These are phyloP conservation scores for Aphis gossypii DNA, from an alignment of 1,140 invertebrate species.

Conservation along the genomic window DNA sequence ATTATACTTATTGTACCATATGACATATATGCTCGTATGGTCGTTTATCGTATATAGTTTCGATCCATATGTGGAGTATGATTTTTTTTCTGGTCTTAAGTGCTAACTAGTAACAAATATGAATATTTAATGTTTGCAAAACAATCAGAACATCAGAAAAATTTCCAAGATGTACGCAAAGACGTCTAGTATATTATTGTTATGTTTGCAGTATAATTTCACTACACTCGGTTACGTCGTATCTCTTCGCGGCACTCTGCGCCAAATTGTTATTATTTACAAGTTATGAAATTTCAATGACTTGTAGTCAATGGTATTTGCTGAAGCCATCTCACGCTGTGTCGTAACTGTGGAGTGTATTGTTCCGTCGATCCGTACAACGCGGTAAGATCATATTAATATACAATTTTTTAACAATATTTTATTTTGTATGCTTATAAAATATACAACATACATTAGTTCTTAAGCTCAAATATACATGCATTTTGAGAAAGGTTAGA, in stretches of 20 bases:
- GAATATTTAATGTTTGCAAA: not conserved
- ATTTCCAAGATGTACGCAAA: not conserved
- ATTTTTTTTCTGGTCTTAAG: not conserved
- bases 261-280: not conserved
- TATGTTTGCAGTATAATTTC: not conserved
- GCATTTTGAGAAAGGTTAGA: not conserved
- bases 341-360: not conserved
- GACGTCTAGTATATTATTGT: not conserved
- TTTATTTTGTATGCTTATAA: not conserved
- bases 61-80: not conserved
- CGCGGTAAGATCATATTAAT: not conserved
- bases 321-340: not conserved
- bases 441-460: not conserved
- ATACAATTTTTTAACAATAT: not conserved
- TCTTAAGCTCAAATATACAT: not conserved
- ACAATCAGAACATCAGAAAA: not conserved
- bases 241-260: not conserved
- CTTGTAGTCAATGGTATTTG: not conserved
- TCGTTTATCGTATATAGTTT: not conserved
- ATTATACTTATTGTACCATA: not conserved
- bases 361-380: not conserved
- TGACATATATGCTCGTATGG: not conserved
- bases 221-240: not conserved
- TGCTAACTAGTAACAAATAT: slow-evolving; percentile 9
- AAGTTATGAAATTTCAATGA: not conserved